Evolutionary conservation across 2,888 invertebrate genomes (phyloP), one percentile per base, ranked within the genome.

Genomic region (Stratiomys singularior): DNA sequence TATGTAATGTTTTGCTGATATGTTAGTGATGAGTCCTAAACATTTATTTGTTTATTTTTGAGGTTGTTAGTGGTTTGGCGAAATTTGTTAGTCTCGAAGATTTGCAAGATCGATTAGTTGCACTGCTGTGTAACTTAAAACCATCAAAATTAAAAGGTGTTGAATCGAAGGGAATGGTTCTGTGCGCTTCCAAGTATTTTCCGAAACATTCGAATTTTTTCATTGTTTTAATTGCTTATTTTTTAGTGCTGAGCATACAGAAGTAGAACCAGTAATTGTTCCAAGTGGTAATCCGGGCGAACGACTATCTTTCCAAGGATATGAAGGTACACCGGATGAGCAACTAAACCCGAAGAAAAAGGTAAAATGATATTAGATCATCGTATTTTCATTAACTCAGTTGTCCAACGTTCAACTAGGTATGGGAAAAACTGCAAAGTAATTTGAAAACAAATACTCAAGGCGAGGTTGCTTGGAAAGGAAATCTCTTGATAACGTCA

Each of bases 131-230:
- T 82, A 99, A 99, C 87, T 90, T 99, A 71, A 99, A 99, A 88
- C 93, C 99, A 47, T 97, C 96, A 15, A 99, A 98, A 89, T 95
- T 99, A 93, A 90, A 98, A 81, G 97, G 98, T 71, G 89, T 98
- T 30, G 92, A 94, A 82, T 97, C 97, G 0, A 92, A 93, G 85
- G 98, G 96, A 80, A 97, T 98, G 97, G 94, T 98, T 47, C 89
- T 98, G 67, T 97, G 97, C 89, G 96, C 96, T 18, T 96, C 96
- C 63, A 88, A 90, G 92, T 92, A 85, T 88, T 4, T 9, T 66
- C 52, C n/a, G 0, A 52, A 2, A 13, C 11, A 58, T 72, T 77
- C 67, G 4, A 30, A 30, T 52, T 25, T 44, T 44, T 13, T 44
- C 13, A 44, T 44, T 13, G 7, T 11, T 18, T 52, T 47, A 27